These are phyloP conservation scores for Narcine bancroftii DNA, from an alignment of 2,113 vertebrate species.

Conservation along the genomic window DNA sequence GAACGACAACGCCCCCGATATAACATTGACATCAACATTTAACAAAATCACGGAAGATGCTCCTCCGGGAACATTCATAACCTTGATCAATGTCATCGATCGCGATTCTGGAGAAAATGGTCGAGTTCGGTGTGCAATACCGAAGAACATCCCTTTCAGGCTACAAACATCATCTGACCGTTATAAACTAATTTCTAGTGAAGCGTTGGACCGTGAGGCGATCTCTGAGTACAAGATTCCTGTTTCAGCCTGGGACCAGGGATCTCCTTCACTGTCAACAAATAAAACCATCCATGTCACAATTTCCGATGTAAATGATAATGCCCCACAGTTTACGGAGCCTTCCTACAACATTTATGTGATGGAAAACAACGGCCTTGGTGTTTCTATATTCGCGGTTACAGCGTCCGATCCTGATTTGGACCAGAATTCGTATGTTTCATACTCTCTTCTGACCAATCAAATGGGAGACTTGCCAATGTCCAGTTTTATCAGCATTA, in stretches of 20 bases:
- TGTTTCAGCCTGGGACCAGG: conserved; percentile 48
- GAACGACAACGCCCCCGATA: conserved; percentile 49
- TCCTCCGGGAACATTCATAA: conserved; percentile 43
- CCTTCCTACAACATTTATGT: conserved; percentile 5
- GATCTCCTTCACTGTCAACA: conserved; percentile 46
- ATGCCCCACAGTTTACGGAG: conserved; percentile 51
- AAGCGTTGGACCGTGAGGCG: conserved; percentile 57
- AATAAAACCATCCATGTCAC: conserved; percentile 46
- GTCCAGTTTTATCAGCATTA: neutral
- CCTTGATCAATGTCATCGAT: conserved; percentile 48
- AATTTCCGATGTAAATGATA: conserved; percentile 52
- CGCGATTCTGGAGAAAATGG: conserved; percentile 47
- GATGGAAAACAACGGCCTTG: conserved; percentile 51
- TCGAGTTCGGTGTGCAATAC: conserved; percentile 46
- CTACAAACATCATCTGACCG: conserved; percentile 49
- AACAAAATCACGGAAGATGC: conserved; percentile 51
- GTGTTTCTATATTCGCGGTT: conserved; percentile 48
- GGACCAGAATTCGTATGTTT: conserved; percentile 50
- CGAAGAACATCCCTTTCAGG: conserved; percentile 48
- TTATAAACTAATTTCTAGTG: conserved; percentile 54
- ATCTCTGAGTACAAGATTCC: conserved; percentile 49
- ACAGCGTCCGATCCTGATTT: conserved; percentile 52
- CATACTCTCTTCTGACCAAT: conserved; percentile 38
- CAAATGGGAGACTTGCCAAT: neutral
- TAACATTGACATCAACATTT: conserved; percentile 46